phyloP scores from a whole-genome alignment of 2,797 vertebrate genomes.

The Cynodonichthys magdalenae region DNA sequence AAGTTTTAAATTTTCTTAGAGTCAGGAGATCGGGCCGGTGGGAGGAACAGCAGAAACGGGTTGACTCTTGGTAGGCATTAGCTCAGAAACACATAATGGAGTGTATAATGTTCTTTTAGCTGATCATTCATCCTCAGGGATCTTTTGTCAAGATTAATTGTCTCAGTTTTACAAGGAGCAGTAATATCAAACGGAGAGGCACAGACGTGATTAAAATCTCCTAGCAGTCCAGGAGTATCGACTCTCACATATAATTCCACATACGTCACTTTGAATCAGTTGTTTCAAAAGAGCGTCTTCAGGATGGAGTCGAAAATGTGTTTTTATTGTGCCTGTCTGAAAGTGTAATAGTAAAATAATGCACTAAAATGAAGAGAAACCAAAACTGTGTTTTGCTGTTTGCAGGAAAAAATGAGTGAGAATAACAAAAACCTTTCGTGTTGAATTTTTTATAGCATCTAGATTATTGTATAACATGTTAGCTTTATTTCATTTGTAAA shows the following conservation, averaged over 20 bases:
- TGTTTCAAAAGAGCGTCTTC: neutral
- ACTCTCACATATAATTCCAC: slow-evolving; percentile 15
- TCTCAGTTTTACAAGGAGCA: slow-evolving; percentile 44
- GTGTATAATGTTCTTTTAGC: slow-evolving; percentile 52
- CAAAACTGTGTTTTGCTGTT: neutral
- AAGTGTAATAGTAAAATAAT: neutral
- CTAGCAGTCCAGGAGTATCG: slow-evolving; percentile 9
- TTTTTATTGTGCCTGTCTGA: neutral
- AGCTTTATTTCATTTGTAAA: too few species aligned
- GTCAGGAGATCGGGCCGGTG: neutral
- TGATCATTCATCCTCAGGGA: slow-evolving; percentile 54
- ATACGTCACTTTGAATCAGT: slow-evolving; percentile 6
- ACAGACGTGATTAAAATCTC: slow-evolving; percentile 46
- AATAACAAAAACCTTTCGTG: neutral
- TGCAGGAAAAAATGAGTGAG: slow-evolving; percentile 7
- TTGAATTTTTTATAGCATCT: too few species aligned
- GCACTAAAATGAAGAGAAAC: neutral
- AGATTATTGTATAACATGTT: too few species aligned
- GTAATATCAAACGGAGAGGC: slow-evolving; percentile 43
- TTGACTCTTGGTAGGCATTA: slow-evolving; percentile 41
- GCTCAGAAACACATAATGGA: slow-evolving; percentile 44
- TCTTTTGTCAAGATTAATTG: slow-evolving; percentile 56
- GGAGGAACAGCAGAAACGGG: slow-evolving; percentile 23
- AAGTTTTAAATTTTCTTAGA: slow-evolving; percentile 1
- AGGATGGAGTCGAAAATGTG: neutral